Evolutionary conservation across 2,888 invertebrate species (phyloP), one percentile per base, ranked within the genome.

Genomic region (Cybosia mesomella): DNA sequence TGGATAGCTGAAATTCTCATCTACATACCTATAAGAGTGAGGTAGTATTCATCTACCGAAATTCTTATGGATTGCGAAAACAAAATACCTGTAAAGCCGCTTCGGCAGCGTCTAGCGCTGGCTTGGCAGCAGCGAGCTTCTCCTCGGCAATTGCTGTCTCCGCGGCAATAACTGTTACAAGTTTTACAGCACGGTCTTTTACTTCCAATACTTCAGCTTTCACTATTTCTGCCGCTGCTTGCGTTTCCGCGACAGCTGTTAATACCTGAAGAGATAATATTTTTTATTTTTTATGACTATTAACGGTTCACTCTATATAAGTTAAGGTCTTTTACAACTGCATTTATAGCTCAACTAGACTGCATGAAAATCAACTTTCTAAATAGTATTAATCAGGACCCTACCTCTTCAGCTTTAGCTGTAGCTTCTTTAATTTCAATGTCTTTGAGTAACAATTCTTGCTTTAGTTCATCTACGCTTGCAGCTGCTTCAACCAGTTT

Each of bases 401-500:
- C 57, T 59, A 84, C 95, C 89, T 96, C 96, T 91, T 98, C 98
- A 5, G 98, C 98, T 89, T 97, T 97, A 66, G 96, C 96, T 34
- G 97, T 97, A n/a, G 98, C 98, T 55, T 96, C 96, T 58, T 96
- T 96, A 75, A 98, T 97, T 83, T 98, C 98, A 77, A 96, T 95
- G 77, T 98, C 97, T 89, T 98, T 98, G 39, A 97, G 94, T 68
- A 97, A 97, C 67, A 98, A 92, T 81, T 98, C 98, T 82, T 97
- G 96, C 71, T 97, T 97, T 70, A 98, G 91, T 68, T 97, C 94
- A 82, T 98, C 97, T 0, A 98, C 98, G 77, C 98, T 98, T 18
- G 95, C 96, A 5, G 98, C 97, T 0, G 98, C 98, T 90, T 98
- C 98, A 5, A 97, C 97, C 49, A 98, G 91, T 87, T 98, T 98